Percentiles rank a stretch among this genome's conserved stretches.
These are phyloP conservation scores for Trichogramma dendrolimi DNA, from an alignment of 2,888 invertebrate genomes.

Conservation along the genomic window DNA sequence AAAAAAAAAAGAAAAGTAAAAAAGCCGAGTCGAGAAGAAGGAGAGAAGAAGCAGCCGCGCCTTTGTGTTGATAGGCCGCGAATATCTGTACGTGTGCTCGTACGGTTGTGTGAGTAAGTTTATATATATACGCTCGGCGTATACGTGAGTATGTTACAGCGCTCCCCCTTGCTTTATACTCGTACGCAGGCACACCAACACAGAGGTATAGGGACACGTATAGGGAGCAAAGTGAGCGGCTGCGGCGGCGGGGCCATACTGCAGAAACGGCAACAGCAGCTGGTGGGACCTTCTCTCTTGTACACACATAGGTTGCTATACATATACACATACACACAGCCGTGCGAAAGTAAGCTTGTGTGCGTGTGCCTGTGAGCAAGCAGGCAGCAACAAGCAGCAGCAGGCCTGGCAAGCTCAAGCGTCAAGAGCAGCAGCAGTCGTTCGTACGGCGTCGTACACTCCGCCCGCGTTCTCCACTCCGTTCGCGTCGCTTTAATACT, in stretches of 20 bases:
- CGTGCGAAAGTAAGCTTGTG: not conserved
- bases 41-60: not conserved
- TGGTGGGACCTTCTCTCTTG: not conserved
- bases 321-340: not conserved
- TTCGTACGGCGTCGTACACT: slow-evolving; percentile 45
- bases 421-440: slow-evolving; percentile 41
- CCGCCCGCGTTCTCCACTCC: slow-evolving; percentile 41
- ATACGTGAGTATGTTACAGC: not conserved
- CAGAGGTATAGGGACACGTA: not conserved
- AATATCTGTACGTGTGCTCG: not conserved
- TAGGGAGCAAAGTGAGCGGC: not conserved
- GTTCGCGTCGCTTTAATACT: not conserved
- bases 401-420: slow-evolving; percentile 42
- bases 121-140: slow-evolving; percentile 19
- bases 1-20: no score
- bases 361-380: not conserved
- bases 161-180: not conserved
- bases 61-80: not conserved
- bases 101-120: slow-evolving; percentile 17
- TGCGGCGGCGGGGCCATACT: not conserved
- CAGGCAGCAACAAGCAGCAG: slow-evolving; percentile 16
- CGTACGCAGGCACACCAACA: not conserved
- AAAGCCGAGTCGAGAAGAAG: not conserved
- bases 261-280: not conserved
- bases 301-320: no score